These are phyloP conservation scores for Erebia ligea DNA, from an alignment of 2,888 invertebrate species.

Conservation along the genomic window DNA sequence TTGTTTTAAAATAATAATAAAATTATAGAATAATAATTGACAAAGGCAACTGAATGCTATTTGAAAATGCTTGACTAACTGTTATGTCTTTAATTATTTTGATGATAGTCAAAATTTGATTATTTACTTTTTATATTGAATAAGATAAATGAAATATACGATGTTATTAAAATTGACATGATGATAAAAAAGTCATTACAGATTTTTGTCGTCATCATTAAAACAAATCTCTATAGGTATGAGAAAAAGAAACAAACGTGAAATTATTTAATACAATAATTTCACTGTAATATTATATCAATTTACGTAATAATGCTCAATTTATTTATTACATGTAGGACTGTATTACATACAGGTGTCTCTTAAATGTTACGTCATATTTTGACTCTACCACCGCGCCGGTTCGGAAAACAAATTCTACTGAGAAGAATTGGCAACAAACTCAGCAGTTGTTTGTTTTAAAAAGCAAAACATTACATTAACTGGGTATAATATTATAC, in stretches of 20 bases:
- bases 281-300: slow-evolving; percentile 4
- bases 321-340: too few species aligned
- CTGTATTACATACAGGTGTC: too few species aligned
- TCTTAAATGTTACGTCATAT: too few species aligned
- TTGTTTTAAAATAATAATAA: background rate
- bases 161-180: background rate
- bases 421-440: too few species aligned
- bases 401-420: too few species aligned
- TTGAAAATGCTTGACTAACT: background rate
- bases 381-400: too few species aligned
- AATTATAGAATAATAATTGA: background rate
- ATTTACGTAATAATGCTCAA: slow-evolving; percentile 7
- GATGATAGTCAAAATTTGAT: background rate
- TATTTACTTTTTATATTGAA: too few species aligned
- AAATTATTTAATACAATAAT: background rate
- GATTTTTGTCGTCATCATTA: background rate
- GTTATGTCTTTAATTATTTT: slow-evolving; percentile 2
- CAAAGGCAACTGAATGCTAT: background rate
- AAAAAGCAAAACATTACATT: too few species aligned
- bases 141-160: background rate
- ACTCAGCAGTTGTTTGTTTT: too few species aligned
- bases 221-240: too few species aligned
- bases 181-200: background rate
- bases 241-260: background rate
- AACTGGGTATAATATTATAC: too few species aligned